These are phyloP conservation scores for Caenorhabditis sp. DNA, from an alignment of 2,888 invertebrate genomes.

Conservation along the genomic window DNA sequence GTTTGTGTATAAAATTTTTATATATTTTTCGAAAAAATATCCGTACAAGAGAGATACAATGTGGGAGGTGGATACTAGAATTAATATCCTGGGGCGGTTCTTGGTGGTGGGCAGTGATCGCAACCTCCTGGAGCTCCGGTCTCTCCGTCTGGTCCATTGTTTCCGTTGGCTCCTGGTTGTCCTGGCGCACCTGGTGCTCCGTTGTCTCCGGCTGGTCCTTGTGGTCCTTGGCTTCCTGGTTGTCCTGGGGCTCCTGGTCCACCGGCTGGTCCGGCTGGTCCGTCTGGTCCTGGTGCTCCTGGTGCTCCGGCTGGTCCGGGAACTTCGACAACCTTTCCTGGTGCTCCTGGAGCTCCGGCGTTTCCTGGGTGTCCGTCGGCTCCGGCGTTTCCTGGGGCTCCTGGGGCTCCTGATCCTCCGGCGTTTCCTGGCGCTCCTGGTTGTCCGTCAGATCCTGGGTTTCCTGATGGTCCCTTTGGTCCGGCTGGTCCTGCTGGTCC, in stretches of 20 bases:
- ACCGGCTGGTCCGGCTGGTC: conserved; percentile 57
- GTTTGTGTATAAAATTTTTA: conserved; percentile 10
- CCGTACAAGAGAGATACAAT: conserved; percentile 37
- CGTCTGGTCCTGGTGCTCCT: conserved; percentile 53
- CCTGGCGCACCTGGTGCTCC: conserved; percentile 59
- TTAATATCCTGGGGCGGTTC: conserved; percentile 66
- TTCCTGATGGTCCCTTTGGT: conserved; percentile 60
- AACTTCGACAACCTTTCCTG: conserved; percentile 55
- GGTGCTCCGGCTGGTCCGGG: conserved; percentile 55
- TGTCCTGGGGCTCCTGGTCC: conserved; percentile 55
- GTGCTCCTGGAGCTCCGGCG: conserved; percentile 55
- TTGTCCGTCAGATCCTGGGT: conserved; percentile 51
- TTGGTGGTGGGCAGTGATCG: conserved; percentile 65
- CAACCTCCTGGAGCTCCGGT: conserved; percentile 60
- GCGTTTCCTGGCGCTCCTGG: conserved; percentile 55
- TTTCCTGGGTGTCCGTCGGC: conserved; percentile 56
- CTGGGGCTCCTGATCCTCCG: conserved; percentile 53
- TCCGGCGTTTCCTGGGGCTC: conserved; percentile 58
- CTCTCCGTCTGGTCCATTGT: conserved; percentile 56
- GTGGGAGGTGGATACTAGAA: conserved; percentile 32
- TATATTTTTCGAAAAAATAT: conserved; percentile 32
- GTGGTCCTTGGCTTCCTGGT: conserved; percentile 53
- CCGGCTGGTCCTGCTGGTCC: conserved; percentile 57
- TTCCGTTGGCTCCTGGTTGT: conserved; percentile 52
- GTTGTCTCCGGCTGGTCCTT: conserved; percentile 56